Percentiles rank a stretch among this genome's conserved stretches.
Conservation (phyloP, 35 echinoderm and acorn worm genomes). For the Ophioderma brevispina region DNA sequence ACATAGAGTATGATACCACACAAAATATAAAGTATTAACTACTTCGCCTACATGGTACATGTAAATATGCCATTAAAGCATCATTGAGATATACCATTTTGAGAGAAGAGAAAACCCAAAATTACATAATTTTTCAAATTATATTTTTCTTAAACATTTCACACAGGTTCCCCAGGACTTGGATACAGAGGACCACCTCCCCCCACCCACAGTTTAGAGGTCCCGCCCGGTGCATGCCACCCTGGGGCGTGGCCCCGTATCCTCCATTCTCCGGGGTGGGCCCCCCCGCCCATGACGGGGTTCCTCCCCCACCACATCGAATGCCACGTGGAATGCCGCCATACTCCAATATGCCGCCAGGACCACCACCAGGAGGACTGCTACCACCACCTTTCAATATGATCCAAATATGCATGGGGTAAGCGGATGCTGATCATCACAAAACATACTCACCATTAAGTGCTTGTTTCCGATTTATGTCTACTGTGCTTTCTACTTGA, state of each 20-base stretch:
- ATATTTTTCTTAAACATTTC: neutral
- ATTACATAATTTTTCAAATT: no score
- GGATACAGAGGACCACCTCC: conserved; percentile 34
- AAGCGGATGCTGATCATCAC: neutral
- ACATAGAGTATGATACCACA: no score
- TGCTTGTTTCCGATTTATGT: neutral
- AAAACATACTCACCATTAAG: neutral
- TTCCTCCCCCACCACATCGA: conserved; percentile 43
- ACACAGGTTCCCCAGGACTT: neutral
- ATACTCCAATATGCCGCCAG: conserved; percentile 59
- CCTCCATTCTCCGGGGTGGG: neutral
- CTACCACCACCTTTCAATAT: conserved; percentile 48
- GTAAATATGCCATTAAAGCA: no score
- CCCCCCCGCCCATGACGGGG: conserved; percentile 1
- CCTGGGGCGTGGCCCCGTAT: neutral
- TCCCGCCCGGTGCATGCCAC: neutral
- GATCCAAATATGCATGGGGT: conserved; percentile 19
- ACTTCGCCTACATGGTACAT: no score
- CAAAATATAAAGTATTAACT: no score
- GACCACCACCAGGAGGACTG: conserved; percentile 53
- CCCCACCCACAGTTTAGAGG: neutral
- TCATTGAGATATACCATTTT: no score
- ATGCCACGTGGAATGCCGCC: conserved; percentile 50
- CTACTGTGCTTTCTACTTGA: neutral
- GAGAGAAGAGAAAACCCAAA: no score